phyloP scores from a whole-genome alignment of 2,113 vertebrate genomes.

The Colossoma macropomum region DNA sequence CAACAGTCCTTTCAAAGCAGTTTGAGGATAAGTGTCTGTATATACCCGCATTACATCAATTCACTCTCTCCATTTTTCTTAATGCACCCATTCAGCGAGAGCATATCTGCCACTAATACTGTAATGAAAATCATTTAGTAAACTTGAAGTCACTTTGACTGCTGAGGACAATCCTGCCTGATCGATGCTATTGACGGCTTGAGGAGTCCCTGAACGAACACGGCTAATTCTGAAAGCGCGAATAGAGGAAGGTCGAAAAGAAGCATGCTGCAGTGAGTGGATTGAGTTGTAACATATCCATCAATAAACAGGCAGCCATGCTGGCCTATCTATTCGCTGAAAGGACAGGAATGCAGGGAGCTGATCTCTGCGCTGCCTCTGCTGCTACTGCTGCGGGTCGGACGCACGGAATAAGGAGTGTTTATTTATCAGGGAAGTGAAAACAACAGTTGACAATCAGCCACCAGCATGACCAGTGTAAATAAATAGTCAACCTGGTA shows the following conservation, averaged over 20 bases:
- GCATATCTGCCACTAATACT: conserved; percentile 72
- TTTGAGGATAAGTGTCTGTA: conserved; percentile 56
- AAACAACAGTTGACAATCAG: not conserved
- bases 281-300: conserved; percentile 72
- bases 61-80: conserved; percentile 61
- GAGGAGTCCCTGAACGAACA: conserved; percentile 73
- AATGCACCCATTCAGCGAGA: conserved; percentile 66
- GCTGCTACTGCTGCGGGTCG: conserved; percentile 44
- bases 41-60: conserved; percentile 62
- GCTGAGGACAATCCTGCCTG: conserved; percentile 71
- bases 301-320: conserved; percentile 69
- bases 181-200: conserved; percentile 77
- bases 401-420: conserved; percentile 5
- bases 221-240: conserved; percentile 71
- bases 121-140: conserved; percentile 80
- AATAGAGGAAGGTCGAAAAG: conserved; percentile 73
- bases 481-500: not conserved
- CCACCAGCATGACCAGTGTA: not conserved
- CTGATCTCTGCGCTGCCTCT: conserved; percentile 14
- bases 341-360: conserved; percentile 52
- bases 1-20: conserved; percentile 51
- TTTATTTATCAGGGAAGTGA: conserved; percentile 1
- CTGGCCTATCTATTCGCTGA: conserved; percentile 62
- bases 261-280: conserved; percentile 63
- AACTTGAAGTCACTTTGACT: conserved; percentile 71